Evolutionary conservation across 2,797 vertebrate species (phyloP).

Genomic region (Sciurus carolinensis): DNA sequence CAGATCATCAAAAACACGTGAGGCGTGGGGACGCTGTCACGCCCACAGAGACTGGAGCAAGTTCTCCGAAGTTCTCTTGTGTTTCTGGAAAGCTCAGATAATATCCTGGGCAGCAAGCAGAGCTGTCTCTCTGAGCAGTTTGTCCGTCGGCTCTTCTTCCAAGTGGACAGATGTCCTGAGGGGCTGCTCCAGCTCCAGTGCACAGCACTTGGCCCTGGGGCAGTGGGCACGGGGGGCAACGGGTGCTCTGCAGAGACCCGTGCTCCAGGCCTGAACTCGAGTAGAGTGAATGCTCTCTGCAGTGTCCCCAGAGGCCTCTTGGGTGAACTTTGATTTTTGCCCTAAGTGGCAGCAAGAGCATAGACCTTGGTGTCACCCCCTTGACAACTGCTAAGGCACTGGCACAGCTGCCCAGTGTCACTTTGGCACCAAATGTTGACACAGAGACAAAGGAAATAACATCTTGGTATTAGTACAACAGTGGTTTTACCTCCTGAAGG

Average conservation of each 20-base stretch:
- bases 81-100: neutral
- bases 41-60: neutral
- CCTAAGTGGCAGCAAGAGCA: neutral
- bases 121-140: neutral
- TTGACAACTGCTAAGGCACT: rapidly evolving
- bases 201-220: neutral
- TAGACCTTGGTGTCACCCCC: rapidly evolving
- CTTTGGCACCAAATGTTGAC: rapidly evolving
- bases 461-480: neutral
- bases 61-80: neutral
- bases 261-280: neutral
- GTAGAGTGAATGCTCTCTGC: neutral
- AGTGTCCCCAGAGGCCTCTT: neutral
- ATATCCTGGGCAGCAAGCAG: neutral
- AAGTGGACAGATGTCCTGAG: neutral
- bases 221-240: rapidly evolving
- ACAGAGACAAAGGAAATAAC: rapidly evolving
- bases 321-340: neutral
- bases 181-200: rapidly evolving
- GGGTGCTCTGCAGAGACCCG: rapidly evolving
- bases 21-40: neutral
- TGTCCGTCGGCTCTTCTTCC: neutral
- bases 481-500: neutral
- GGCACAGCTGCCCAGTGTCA: rapidly evolving
- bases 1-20: neutral